A percentile compares a stretch with the other conserved stretches of the same genome.
phyloP scores from a whole-genome alignment of 2,888 invertebrate species.

The Eumacrocentrus americanus region DNA sequence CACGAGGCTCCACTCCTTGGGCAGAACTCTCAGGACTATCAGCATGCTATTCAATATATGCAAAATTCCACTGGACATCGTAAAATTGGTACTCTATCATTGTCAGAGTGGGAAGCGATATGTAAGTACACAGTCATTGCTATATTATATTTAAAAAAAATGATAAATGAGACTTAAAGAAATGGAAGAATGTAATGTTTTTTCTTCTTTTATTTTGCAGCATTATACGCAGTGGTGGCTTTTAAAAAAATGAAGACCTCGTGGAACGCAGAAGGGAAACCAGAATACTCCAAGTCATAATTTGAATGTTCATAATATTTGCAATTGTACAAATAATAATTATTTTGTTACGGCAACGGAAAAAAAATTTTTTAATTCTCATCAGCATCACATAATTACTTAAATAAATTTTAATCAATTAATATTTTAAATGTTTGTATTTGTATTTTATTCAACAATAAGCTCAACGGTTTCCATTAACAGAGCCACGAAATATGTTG shows the following conservation, averaged over 20 bases:
- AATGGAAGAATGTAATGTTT: conserved; percentile 15
- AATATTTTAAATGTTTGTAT: too few species aligned
- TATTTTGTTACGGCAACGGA: conserved; percentile 30
- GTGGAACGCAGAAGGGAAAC: conserved; percentile 71
- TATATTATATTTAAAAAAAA: conserved; percentile 16
- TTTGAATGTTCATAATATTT: background rate
- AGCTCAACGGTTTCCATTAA: too few species aligned
- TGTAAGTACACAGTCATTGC: conserved; percentile 68
- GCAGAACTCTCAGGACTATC: conserved; percentile 71
- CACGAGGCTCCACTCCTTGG: conserved; percentile 66
- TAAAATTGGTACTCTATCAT: conserved; percentile 81
- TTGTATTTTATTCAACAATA: too few species aligned
- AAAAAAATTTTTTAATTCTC: background rate
- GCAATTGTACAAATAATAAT: conserved; percentile 24
- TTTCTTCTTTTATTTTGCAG: conserved; percentile 63
- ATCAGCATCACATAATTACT: background rate
- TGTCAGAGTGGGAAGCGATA: conserved; percentile 91
- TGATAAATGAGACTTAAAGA: too few species aligned
- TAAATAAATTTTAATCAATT: too few species aligned
- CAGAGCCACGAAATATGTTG: too few species aligned
- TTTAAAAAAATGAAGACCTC: conserved; percentile 78
- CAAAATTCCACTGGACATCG: conserved; percentile 54
- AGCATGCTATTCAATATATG: conserved; percentile 71
- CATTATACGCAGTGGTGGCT: conserved; percentile 81
- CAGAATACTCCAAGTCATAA: conserved; percentile 61